Evolutionary conservation across 1,140 invertebrate species (phyloP), one percentile per base, ranked within the genome.

Genomic region (Orius laevigatus): DNA sequence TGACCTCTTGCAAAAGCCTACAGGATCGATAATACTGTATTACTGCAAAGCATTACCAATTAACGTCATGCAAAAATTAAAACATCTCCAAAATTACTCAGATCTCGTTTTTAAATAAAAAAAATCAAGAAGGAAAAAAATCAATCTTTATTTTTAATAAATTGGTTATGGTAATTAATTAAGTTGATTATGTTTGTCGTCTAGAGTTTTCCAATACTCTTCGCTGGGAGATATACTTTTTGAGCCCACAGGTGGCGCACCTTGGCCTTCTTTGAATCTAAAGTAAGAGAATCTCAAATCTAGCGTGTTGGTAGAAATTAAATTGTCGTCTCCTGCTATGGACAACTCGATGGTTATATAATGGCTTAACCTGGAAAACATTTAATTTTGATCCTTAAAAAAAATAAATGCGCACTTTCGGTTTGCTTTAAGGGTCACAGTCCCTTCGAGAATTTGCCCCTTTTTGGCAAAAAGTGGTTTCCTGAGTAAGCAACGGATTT

Each of bases 201-300:
- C 86, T 40, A 90, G 64, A 48, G 82, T 82, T 46, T 76, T 76
- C 88, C 88, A 91, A 60, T 89, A 90, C 33, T 75, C 72, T 66
- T 95, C 90, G 60, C 85, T 92, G 0, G 92, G 91, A 6, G 90
- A 94, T 36, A 81, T 79, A 50, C 76, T 81, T 58, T 84, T 86
- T 41, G 80, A 77, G 14, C 89, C 90, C 3, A 91, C 89, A 3
- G 89, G 90, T 5, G 87, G 83, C 48, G 81, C 79, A 1, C 84
- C 25, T 4, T 3, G 25, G 25, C 8, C 25, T 25, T 25, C 25
- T 25, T 25, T 25, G 8, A 4, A 90, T 63, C 83, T 72, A 67
- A 98, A 98, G 73, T 95, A 97, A 5, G 95, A 94, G 72, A 97
- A 98, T 69, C 98, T 98, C 55, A 98, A 70, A 69, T 98, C 94